Evolutionary conservation across 2,113 vertebrate genomes (phyloP).

Genomic region (Eulemur rufifrons): DNA sequence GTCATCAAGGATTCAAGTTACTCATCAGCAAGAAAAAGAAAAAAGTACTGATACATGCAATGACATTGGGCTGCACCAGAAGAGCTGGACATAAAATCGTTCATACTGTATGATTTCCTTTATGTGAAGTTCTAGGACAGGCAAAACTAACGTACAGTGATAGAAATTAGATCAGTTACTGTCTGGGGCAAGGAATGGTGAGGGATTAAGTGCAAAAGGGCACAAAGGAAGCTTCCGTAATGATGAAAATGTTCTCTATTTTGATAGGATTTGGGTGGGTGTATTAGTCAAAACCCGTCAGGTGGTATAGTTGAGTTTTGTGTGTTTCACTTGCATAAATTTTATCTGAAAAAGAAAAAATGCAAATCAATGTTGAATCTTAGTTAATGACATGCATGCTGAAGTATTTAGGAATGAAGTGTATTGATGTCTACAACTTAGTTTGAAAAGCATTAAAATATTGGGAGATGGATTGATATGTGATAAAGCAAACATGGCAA

Average conservation of each 20-base stretch:
- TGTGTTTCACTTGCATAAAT: background rate
- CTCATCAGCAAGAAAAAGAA: background rate
- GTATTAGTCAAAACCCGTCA: background rate
- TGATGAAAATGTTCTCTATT: background rate
- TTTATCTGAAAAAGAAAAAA: background rate
- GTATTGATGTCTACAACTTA: background rate
- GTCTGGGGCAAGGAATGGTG: background rate
- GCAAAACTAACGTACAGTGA: background rate
- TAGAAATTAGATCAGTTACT: background rate
- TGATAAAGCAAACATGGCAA: background rate
- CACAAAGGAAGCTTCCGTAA: background rate
- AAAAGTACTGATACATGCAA: background rate
- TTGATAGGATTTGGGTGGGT: background rate
- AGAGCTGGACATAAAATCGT: background rate
- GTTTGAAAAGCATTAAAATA: background rate
- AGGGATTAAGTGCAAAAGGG: background rate
- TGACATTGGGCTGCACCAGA: background rate
- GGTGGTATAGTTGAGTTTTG: background rate
- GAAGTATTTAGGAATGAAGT: background rate
- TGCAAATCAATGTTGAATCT: background rate
- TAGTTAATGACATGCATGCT: background rate
- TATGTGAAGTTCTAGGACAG: background rate
- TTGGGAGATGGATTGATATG: background rate
- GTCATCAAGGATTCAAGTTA: background rate
- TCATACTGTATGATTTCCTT: background rate